Conservation (phyloP, 1,140 invertebrate genomes). For the Littorina saxatilis region DNA sequence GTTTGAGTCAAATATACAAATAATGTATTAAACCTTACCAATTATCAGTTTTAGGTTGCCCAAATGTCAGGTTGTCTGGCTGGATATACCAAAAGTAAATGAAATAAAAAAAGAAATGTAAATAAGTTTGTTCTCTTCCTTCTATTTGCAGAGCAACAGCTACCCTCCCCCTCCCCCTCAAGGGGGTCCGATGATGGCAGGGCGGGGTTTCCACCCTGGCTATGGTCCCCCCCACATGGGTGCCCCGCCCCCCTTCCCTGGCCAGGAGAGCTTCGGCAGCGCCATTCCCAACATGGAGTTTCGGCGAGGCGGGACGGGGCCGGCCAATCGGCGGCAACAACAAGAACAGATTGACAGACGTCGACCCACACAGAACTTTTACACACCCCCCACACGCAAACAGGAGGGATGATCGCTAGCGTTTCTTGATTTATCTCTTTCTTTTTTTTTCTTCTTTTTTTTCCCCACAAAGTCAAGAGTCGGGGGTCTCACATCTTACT, state of each 20-base stretch:
- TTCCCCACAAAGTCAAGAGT: too few species aligned
- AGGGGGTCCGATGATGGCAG: neutral
- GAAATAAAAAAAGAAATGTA: too few species aligned
- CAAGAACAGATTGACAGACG: conserved; percentile 24
- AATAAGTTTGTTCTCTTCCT: too few species aligned
- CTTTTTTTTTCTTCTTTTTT: too few species aligned
- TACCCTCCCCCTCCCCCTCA: neutral
- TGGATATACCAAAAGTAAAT: too few species aligned
- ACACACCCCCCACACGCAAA: conserved; percentile 51
- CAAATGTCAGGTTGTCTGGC: too few species aligned
- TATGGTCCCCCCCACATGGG: neutral
- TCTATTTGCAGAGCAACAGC: conserved; percentile 15
- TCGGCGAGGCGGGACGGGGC: conserved; percentile 45
- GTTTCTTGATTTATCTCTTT: too few species aligned
- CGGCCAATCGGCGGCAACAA: conserved; percentile 4
- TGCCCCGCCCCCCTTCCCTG: conserved; percentile 20
- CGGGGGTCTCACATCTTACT: too few species aligned
- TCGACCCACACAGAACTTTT: conserved; percentile 50
- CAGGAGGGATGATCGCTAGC: conserved; percentile 23
- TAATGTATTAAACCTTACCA: too few species aligned
- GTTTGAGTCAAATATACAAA: too few species aligned
- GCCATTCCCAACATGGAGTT: conserved; percentile 56
- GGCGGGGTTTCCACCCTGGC: neutral
- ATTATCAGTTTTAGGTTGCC: too few species aligned
- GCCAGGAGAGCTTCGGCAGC: neutral